Conservation (phyloP, 2,888 invertebrate genomes). For the Vesta saturnalis region DNA sequence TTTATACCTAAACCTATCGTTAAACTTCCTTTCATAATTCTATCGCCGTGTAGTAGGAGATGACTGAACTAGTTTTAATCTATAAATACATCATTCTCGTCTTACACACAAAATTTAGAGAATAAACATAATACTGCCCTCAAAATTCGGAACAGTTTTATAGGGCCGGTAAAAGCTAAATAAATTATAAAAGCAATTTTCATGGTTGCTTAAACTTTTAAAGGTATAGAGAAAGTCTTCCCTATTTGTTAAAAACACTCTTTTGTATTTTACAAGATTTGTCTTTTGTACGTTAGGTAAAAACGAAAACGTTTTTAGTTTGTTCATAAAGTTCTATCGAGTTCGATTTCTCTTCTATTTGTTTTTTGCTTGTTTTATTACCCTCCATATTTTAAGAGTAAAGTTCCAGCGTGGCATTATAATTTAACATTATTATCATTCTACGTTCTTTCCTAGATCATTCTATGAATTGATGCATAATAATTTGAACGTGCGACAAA, state of each 20-base stretch:
- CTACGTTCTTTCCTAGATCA: constrained; percentile 2
- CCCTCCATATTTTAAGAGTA: not conserved
- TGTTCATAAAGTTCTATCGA: not conserved
- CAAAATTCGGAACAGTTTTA: constrained; percentile 13
- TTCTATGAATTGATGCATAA: constrained; percentile 43
- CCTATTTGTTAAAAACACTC: not conserved
- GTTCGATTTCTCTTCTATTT: not conserved
- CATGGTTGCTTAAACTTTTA: constrained; percentile 13
- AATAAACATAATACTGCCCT: too few species aligned
- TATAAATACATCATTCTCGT: constrained; percentile 54
- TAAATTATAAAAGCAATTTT: constrained; percentile 14
- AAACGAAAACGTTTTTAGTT: not conserved
- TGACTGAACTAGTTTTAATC: constrained; percentile 50
- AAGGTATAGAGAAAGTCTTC: constrained; percentile 24
- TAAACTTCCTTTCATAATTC: constrained; percentile 54
- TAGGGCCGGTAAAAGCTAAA: constrained; percentile 2
- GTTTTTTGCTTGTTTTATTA: not conserved
- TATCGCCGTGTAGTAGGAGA: constrained; percentile 55
- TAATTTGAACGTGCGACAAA: constrained; percentile 41
- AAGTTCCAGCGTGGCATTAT: not conserved
- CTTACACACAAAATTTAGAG: constrained; percentile 52
- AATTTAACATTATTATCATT: not conserved
- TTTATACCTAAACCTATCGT: too few species aligned
- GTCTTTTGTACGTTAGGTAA: not conserved
- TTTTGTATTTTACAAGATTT: constrained; percentile 13